Evolutionary conservation across 2,888 invertebrate genomes (phyloP), one percentile per base, ranked within the genome.

Genomic region (Papilio gigon): DNA sequence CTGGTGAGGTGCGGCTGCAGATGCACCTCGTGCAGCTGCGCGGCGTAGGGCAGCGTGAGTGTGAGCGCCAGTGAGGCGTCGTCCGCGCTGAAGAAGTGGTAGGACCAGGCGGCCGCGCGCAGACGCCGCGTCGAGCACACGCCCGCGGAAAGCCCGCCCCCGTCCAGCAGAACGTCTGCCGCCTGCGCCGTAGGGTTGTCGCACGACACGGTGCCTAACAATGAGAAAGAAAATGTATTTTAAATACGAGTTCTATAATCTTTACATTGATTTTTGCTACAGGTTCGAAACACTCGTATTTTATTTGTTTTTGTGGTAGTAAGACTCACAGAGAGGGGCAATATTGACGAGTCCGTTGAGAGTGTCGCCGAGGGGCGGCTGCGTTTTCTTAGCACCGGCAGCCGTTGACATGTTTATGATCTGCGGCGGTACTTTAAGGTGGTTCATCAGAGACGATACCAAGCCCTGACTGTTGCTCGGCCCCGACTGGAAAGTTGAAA

Each of bases 71-170:
- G 95, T 90, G 96, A 97, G 44, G 96, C 95, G 88, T 98, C 91
- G 79, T 91, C 97, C 1, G 88, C 97, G 35, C 97, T 97, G 90
- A 97, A 98, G 91, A 98, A 98, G 91, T 98, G 97, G 89, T 98
- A 98, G 35, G 97, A 96, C 98, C 98, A 98, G n/a, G 98, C 96
- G 4, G 98, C 96, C 1, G 97, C 96, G 70, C 98, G 94, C 25
- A 97, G 96, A 47, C 98, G 93, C 50, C 97, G 93, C 3, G 97
- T 95, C 0, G 97, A 95, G 73, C 94, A 94, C 95, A 0, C 95
- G 72, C 94, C 93, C 1, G 95, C 94, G 64, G 95, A 94, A 12
- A 56, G 8, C 82, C 97, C 95, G 71, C 83, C 83, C 73, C 88
- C 95, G 80, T 97, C 96, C 74, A 98, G 96, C 42, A 98, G 93